A percentile compares a stretch with the other conserved stretches of the same genome.
Evolutionary conservation across 2,797 vertebrate genomes (phyloP).

Genomic region (Anguilla anguilla): DNA sequence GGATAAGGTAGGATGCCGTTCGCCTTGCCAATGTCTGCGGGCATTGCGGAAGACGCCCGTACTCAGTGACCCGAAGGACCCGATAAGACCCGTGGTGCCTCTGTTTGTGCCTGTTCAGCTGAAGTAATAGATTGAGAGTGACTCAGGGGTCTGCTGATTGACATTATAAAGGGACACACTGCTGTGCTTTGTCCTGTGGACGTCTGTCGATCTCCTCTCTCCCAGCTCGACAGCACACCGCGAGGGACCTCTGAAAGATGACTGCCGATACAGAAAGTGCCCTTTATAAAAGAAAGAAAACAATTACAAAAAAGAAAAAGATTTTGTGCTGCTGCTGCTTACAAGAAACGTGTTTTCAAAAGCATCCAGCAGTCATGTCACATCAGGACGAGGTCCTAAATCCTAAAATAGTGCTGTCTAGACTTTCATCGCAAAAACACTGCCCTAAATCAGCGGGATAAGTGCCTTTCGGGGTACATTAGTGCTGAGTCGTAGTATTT

Average conservation of each 20-base stretch:
- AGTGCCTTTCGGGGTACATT: not conserved
- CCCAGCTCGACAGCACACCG: not conserved
- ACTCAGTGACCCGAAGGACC: not conserved
- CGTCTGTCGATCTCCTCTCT: not conserved
- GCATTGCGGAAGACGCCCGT: conserved; percentile 41
- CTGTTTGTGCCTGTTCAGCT: conserved; percentile 14
- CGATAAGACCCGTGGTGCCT: conserved; percentile 9
- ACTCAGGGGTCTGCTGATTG: conserved; percentile 52
- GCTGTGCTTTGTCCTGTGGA: conserved; percentile 7
- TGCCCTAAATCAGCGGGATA: not conserved
- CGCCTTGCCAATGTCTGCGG: conserved; percentile 42
- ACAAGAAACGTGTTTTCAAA: not conserved
- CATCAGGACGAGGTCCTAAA: not conserved
- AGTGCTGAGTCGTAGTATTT: not conserved
- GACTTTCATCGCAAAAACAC: not conserved
- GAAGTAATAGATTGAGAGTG: conserved; percentile 1
- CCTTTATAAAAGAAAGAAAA: not conserved
- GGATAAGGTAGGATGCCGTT: not conserved
- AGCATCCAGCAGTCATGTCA: not conserved
- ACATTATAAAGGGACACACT: conserved; percentile 47
- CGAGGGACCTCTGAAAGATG: too few relatives aligned
- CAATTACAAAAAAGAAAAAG: not conserved
- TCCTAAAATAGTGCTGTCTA: not conserved
- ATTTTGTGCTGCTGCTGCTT: not conserved
- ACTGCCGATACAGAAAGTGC: not conserved